These are phyloP conservation scores for Microcebus griseorufus DNA, from an alignment of 2,113 vertebrate genomes.

Conservation along the genomic window DNA sequence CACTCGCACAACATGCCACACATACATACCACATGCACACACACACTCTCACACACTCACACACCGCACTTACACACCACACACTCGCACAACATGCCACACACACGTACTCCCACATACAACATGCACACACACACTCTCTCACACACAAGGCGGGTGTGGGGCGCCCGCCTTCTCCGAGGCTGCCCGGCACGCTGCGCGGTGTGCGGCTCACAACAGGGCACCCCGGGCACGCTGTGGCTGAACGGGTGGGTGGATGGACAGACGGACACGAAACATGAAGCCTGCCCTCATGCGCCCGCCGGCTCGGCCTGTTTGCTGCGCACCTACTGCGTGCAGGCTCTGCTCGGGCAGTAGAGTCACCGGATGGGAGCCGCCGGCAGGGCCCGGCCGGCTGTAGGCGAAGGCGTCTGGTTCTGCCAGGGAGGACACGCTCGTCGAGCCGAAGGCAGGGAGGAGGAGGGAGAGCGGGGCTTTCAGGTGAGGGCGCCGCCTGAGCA, in stretches of 20 bases:
- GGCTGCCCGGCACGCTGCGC: not conserved
- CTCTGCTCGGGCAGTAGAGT: not conserved
- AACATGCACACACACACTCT: not conserved
- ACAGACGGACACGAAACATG: rapidly evolving
- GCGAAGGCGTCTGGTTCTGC: not conserved
- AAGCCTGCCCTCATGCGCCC: no score
- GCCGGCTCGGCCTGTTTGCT: not conserved
- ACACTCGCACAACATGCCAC: not conserved
- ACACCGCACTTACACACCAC: not conserved
- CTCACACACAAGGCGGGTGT: no score
- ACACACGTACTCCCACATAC: not conserved
- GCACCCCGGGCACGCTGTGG: not conserved
- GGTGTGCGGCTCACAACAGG: not conserved
- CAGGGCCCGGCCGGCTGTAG: no score
- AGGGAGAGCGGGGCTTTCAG: not conserved
- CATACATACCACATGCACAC: no score
- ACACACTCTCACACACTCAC: no score
- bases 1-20: no score
- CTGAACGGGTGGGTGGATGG: no score
- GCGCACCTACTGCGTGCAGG: not conserved
- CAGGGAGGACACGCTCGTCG: not conserved
- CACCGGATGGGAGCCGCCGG: rapidly evolving
- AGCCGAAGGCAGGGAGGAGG: not conserved
- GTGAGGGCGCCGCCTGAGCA: rapidly evolving
- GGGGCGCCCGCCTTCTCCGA: not conserved